These are phyloP conservation scores for Hemicordylus capensis DNA, from an alignment of 2,113 vertebrate genomes.

Conservation along the genomic window DNA sequence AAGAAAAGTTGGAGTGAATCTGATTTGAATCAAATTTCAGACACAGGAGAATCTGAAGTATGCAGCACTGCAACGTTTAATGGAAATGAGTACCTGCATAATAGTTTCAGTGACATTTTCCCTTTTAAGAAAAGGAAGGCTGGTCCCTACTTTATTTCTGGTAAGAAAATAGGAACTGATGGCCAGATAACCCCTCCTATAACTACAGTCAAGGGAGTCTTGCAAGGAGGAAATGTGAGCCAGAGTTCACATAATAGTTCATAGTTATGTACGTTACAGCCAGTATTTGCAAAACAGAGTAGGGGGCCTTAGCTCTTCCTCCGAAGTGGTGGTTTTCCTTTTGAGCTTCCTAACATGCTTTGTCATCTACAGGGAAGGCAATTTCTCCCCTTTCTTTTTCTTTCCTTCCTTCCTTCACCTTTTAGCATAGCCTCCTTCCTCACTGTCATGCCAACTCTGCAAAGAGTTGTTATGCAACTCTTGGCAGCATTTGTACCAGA, in stretches of 20 bases:
- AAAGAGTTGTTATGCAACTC: neutral
- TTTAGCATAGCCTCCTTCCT: neutral
- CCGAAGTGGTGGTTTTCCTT: neutral
- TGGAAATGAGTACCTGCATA: neutral
- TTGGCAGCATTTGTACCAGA: neutral
- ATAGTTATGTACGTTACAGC: too few relatives aligned
- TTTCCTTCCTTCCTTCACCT: neutral
- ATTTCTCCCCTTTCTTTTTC: neutral
- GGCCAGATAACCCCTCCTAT: neutral
- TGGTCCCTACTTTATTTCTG: too few relatives aligned
- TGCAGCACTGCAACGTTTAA: neutral
- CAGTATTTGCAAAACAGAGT: neutral
- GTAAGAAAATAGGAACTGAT: neutral
- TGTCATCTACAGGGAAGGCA: too few relatives aligned
- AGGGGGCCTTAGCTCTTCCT: neutral
- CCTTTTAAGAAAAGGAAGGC: neutral
- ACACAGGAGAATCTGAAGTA: neutral
- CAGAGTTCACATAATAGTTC: neutral
- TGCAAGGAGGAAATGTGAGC: neutral
- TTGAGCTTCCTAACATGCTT: neutral
- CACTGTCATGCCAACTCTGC: neutral
- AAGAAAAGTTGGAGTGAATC: neutral
- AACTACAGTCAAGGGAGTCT: neutral
- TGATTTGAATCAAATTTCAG: neutral
- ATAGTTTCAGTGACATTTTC: neutral